Base-by-base conservation (phyloP, 2,797 vertebrate species). In the Orientallactaga sibirica region DNA sequence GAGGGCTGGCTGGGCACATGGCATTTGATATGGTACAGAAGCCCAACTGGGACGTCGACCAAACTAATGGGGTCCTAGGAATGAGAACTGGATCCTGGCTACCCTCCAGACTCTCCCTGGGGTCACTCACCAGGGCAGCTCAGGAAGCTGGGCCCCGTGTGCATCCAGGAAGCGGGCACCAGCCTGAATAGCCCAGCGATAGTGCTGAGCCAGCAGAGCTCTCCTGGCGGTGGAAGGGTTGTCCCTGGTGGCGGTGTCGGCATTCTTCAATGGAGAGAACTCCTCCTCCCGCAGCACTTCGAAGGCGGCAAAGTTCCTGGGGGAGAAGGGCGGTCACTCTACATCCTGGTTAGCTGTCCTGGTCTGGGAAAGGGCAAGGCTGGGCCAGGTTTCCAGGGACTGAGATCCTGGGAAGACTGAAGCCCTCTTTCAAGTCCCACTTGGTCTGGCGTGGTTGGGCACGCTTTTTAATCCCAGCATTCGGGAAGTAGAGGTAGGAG, bases 201-300 rank as follows among this genome's bases (percentile, higher is more conserved):
- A 98, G 97, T 99, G 99, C 94, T 99, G 99, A 41, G 98, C 96
- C 29, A 99, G 98, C 85, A 99, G 96, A 5, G 99, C 97, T 64
- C 97, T 98, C 19, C 99, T 98, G 25, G 98, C 98, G 0, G 99
- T 99, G 90, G 98, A 98, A 0, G 99, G 99, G 14, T 95, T 99
- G 97, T 99, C 99, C 11, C 97, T 97, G 14, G 97, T 94, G 0
- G 98, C 98, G 0, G 98, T 97, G 22, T 99, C 99, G 0, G 99
- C 98, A 0, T 99, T 99, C 97, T 99, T 99, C 78, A 99, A 97
- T 0, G 99, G 99, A 0, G 99, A 99, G 94, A 99, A 99, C 97
- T 99, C 99, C 0, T 99, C 99, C 94, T 99, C 98, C 93, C 99
- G 98, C 64, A 88, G n/a, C 16, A 99, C 99, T 97, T 99, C 99